These are phyloP conservation scores for Champsocephalus gunnari DNA, from an alignment of 2,797 vertebrate genomes.

Conservation along the genomic window DNA sequence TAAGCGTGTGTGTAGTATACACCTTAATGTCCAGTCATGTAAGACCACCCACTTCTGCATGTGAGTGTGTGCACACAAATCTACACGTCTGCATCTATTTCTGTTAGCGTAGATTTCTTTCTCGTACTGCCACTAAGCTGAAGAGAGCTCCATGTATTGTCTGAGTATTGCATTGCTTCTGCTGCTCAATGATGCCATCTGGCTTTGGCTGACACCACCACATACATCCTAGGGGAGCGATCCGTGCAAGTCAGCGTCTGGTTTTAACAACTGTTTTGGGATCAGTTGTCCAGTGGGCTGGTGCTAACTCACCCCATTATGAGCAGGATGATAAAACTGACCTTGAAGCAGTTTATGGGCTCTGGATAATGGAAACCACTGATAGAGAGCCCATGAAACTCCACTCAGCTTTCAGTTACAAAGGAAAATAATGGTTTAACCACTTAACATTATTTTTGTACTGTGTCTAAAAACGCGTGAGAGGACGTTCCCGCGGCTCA, in stretches of 20 bases:
- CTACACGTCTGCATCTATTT: conserved; percentile 22
- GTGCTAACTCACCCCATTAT: conserved; percentile 76
- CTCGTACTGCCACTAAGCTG: conserved; percentile 19
- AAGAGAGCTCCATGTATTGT: conserved; percentile 34
- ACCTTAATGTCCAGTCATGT: conserved; percentile 40
- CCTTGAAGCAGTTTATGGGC: conserved; percentile 78
- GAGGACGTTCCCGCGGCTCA: conserved; percentile 18
- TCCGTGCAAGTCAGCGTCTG: conserved; percentile 65
- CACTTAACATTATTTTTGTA: conserved; percentile 65
- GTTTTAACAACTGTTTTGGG: conserved; percentile 78
- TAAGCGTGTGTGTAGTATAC: conserved; percentile 28
- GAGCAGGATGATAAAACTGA: conserved; percentile 78
- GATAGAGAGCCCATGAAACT: conserved; percentile 70
- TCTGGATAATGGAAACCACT: conserved; percentile 71
- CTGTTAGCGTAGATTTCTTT: conserved; percentile 33
- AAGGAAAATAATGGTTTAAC: conserved; percentile 70
- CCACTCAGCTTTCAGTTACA: conserved; percentile 61
- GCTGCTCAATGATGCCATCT: conserved; percentile 86
- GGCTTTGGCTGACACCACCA: conserved; percentile 60
- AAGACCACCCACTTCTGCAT: conserved; percentile 27
- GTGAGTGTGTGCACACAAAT: conserved; percentile 13
- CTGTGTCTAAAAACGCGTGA: conserved; percentile 53
- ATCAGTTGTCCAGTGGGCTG: conserved; percentile 73
- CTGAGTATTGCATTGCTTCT: conserved; percentile 21
- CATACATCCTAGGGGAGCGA: conserved; percentile 65